Conservation (phyloP, 2,113 vertebrate genomes). For the Trochalopteron elliotii region DNA sequence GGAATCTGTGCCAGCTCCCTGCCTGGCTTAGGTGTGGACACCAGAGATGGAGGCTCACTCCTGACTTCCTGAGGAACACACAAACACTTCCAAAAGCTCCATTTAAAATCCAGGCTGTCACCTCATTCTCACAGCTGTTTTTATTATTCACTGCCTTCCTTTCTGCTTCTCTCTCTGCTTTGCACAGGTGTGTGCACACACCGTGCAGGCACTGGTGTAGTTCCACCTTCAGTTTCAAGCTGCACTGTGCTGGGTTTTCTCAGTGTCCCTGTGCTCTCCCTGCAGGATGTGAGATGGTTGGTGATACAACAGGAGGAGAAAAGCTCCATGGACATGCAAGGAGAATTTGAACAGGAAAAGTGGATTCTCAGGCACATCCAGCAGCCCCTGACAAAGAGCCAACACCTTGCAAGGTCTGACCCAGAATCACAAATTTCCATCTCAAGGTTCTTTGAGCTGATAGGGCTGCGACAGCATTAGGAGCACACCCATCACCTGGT, state of each 20-base stretch:
- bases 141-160: neutral
- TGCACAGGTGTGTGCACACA: rapidly evolving
- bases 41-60: neutral
- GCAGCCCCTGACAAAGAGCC: neutral
- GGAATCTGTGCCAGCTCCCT: neutral
- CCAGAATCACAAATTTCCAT: neutral
- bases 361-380: neutral
- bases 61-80: neutral
- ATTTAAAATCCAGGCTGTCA: neutral
- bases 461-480: neutral
- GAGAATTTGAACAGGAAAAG: neutral
- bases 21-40: neutral
- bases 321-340: neutral
- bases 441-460: neutral
- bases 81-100: neutral
- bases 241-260: neutral
- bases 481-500: neutral
- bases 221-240: neutral
- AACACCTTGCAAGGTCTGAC: neutral
- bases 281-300: rapidly evolving
- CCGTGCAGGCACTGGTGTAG: rapidly evolving
- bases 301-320: neutral
- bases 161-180: neutral
- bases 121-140: neutral
- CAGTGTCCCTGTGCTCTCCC: neutral